Base-by-base conservation (phyloP, 2,113 vertebrate species). In the Corydoras sp. region DNA sequence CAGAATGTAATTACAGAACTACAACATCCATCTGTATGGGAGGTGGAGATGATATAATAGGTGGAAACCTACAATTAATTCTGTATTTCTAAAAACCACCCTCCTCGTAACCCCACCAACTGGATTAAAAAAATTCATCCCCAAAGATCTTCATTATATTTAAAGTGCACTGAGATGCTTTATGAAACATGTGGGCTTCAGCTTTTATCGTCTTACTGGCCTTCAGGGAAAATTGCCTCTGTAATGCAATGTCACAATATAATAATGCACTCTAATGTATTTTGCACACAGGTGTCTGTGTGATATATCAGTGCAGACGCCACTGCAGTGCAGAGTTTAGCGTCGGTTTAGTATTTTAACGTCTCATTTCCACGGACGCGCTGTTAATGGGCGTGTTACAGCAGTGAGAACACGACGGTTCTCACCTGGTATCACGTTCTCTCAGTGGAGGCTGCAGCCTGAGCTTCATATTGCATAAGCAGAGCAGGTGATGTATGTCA, bases 151-250 rank as follows among this genome's bases (percentile, higher is more conserved):
- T 63, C 62, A 51, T 64, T 64, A 64, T 64, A 10, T 64, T 53
- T 29, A 30, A 15, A 49, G 48, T 62, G 50, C 50, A 10, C 50
- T 29, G 51, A 3, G 4, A 9, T 13, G 31, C 9, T 62, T 62
- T 62, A 13, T 30, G 56, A 51, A 54, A 63, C 53, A 11, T 58
- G 18, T 51, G 10, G 18, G 53, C 62, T 48, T 72, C 30, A 10
- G 53, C 18, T n/a, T 62, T 54, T 54, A 54, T 24, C 48, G 62
- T 50, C 51, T 30, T 62, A 9, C 32, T 64, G 11, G 69, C 32
- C 24, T 48, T 15, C 51, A 24, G 12, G 32, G 15, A 49, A 63
- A 64, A 49, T 72, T 10, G 15, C 9, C 31, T 56, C 11, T 61
- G 10, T 54, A 54, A 32, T 15, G n/a, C 50, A 62, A 9, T 5